A percentile compares a stretch with the other conserved stretches of the same genome.
Conservation (phyloP, 2,888 invertebrate genomes). For the Hartigia nigra region DNA sequence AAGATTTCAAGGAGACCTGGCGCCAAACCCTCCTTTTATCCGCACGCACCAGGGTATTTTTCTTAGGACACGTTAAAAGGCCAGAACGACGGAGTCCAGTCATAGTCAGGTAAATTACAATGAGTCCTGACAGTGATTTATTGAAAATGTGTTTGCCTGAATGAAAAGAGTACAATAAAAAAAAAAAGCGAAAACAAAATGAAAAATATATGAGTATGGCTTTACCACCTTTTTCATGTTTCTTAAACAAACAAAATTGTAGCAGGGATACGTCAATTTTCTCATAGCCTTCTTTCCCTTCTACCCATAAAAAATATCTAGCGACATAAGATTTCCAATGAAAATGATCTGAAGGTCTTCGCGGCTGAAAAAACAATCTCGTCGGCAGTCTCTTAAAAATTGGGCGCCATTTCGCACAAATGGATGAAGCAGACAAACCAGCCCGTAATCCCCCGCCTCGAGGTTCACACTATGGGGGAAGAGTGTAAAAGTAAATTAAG, state of each 20-base stretch:
- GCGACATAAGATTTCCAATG: background rate
- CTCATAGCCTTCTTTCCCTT: background rate
- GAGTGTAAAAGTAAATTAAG: slow-evolving; percentile 3
- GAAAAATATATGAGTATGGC: background rate
- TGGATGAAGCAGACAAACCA: background rate
- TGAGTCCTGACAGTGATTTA: background rate
- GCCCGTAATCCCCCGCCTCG: background rate
- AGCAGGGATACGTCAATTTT: background rate
- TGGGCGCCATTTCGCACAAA: background rate
- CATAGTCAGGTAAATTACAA: background rate
- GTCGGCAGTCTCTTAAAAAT: background rate
- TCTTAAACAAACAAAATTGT: background rate
- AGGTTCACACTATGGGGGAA: background rate
- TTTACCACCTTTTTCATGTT: background rate
- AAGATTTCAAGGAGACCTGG: background rate
- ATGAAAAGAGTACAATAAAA: background rate
- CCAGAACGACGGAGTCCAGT: background rate
- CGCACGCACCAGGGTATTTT: background rate
- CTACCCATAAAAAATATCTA: background rate
- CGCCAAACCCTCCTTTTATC: background rate
- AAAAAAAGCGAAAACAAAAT: background rate
- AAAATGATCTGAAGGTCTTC: background rate
- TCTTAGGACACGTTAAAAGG: background rate
- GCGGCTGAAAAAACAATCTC: background rate
- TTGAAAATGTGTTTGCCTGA: background rate